Evolutionary conservation across 1,140 invertebrate genomes (phyloP).

Genomic region (Paraescarpia echinospica): DNA sequence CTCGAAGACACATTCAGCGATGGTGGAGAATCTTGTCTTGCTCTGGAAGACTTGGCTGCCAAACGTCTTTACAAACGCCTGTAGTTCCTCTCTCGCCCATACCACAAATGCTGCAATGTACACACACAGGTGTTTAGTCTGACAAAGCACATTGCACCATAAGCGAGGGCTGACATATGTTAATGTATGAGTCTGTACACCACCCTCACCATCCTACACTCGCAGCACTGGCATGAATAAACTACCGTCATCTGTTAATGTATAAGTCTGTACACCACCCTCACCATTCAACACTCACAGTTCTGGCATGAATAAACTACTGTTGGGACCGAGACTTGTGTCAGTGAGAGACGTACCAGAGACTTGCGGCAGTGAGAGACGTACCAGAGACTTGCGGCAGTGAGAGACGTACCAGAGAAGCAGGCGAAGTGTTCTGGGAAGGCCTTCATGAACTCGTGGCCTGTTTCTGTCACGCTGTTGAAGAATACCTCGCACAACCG

Average conservation of each 20-base stretch:
- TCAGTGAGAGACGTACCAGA: too few species aligned
- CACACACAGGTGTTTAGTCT: neutral
- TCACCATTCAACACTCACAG: too few species aligned
- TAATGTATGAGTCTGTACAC: too few species aligned
- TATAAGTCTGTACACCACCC: too few species aligned
- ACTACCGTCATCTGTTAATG: too few species aligned
- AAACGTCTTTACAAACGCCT: constrained; percentile 77
- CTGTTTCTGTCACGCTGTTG: constrained; percentile 82
- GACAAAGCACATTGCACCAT: constrained; percentile 36
- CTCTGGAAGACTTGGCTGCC: constrained; percentile 90
- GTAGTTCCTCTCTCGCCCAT: constrained; percentile 87
- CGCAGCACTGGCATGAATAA: too few species aligned
- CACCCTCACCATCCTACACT: too few species aligned
- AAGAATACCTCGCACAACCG: constrained; percentile 86
- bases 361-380: neutral
- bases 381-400: constrained; percentile 62
- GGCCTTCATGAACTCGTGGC: constrained; percentile 79
- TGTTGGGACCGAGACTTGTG: too few species aligned
- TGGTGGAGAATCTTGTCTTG: constrained; percentile 77
- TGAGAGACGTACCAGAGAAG: constrained; percentile 65
- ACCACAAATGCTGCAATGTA: constrained; percentile 74
- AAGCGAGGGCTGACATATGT: too few species aligned
- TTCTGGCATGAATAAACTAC: too few species aligned
- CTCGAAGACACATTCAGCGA: constrained; percentile 83
- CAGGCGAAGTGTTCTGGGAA: constrained; percentile 70